Evolutionary conservation across 1,140 invertebrate genomes (phyloP).

Genomic region (Anadara kagoshimensis): DNA sequence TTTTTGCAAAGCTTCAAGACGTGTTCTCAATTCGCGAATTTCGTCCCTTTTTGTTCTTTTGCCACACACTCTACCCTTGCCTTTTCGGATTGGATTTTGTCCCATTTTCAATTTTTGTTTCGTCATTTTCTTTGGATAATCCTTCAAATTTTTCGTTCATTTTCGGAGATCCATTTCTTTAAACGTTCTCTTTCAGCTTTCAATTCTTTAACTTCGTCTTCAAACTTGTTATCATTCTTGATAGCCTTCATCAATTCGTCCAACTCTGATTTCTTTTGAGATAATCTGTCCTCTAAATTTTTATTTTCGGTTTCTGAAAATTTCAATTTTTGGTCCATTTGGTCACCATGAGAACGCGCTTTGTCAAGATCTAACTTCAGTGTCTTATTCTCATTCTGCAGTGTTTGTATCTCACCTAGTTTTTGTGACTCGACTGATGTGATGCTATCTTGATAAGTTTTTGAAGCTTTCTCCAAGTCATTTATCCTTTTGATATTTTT

Average conservation of each 20-base stretch:
- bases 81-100: slow-evolving; percentile 48
- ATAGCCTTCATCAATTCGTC: slow-evolving; percentile 45
- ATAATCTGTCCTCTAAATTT: slow-evolving; percentile 36
- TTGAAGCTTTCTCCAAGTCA: slow-evolving; percentile 41
- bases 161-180: slow-evolving; percentile 36
- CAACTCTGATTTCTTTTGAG: slow-evolving; percentile 49
- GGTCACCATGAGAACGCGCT: slow-evolving; percentile 19
- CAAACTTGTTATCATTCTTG: slow-evolving; percentile 53
- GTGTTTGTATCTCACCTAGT: slow-evolving; percentile 38
- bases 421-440: slow-evolving; percentile 35
- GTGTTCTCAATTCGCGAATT: slow-evolving; percentile 16
- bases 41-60: slow-evolving; percentile 38
- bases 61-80: slow-evolving; percentile 20
- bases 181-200: slow-evolving; percentile 36
- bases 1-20: slow-evolving; percentile 21
- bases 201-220: slow-evolving; percentile 45
- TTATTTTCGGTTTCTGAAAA: slow-evolving; percentile 46
- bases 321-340: slow-evolving; percentile 37
- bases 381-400: slow-evolving; percentile 42
- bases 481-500: slow-evolving; percentile 41
- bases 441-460: slow-evolving; percentile 30
- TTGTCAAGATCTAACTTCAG: slow-evolving; percentile 28
- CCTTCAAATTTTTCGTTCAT: slow-evolving; percentile 24
- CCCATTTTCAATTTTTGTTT: slow-evolving; percentile 46
- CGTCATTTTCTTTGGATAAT: slow-evolving; percentile 16